Base-by-base conservation (phyloP, 2,113 vertebrate genomes). In the Neopipo cinnamomea region DNA sequence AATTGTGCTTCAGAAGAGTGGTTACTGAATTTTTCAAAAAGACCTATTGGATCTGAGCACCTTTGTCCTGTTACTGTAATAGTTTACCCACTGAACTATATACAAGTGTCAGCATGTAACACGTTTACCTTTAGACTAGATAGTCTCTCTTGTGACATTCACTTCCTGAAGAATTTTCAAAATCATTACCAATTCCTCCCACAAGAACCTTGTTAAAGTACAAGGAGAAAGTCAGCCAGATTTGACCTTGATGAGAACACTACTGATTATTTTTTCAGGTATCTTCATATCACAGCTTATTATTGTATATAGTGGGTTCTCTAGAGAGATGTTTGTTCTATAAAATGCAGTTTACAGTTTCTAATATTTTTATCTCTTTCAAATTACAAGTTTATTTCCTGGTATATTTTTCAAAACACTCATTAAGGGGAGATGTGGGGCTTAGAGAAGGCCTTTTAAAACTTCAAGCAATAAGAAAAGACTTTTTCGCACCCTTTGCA, bases 161-260 rank as follows among this genome's bases (percentile, higher is more conserved):
- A 80, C 14, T 90, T 86, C 37, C 66, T 77, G 75, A 87, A 88
- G 31, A 20, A 61, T 86, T 95, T 93, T 88, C 58, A 85, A 89
- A 91, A 59, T 66, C 62, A 83, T 92, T 92, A 85, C 14, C 17
- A 37, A 76, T 63, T 88, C 66, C 56, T 91, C 53, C 65, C 39
- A 76, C 49, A 86, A 86, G 19, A 82, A 81, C 3, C 5, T 35
- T 79, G 85, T 67, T 28, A 71, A 91, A 93, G 74, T 72, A 74
- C n/a, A 83, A 76, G 41, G 25, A 76, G 18, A 68, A 88, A 89
- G 56, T 75, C 53, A 71, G 39, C 46, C 11, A 74, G 44, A 93
- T 85, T 71, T 91, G 86, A 95, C 75, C 80, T 85, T 85, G 81
- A 95, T 63, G 33, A 89, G 93, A 94, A 88, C 28, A 59, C 5